Evolutionary conservation across 2,888 invertebrate species (phyloP).

Genomic region (Trachelus troglodyta): DNA sequence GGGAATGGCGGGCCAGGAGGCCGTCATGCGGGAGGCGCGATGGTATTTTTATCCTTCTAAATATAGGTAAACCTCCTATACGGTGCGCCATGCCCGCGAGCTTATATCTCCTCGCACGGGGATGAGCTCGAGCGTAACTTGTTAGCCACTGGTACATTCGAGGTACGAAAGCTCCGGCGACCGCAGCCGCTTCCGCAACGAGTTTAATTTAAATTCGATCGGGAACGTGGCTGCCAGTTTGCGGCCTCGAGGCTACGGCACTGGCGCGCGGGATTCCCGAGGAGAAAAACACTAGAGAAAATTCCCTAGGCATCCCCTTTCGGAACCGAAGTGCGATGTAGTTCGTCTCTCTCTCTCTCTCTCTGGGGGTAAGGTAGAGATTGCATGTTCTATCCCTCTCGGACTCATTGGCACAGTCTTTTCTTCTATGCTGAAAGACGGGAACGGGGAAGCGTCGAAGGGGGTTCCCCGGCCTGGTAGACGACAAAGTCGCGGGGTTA

Average conservation of each 20-base stretch:
- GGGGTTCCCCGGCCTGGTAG: neutral
- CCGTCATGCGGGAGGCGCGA: constrained; percentile 64
- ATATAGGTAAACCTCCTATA: constrained; percentile 62
- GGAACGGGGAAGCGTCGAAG: neutral
- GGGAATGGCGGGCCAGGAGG: constrained; percentile 63
- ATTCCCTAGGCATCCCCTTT: neutral
- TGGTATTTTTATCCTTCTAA: constrained; percentile 65
- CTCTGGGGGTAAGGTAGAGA: neutral
- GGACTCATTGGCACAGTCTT: too few relatives aligned
- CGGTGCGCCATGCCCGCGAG: constrained; percentile 54
- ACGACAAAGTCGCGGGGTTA: constrained; percentile 10
- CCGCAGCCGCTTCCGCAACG: constrained; percentile 8
- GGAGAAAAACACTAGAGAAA: neutral
- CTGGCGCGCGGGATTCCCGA: neutral
- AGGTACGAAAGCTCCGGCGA: neutral
- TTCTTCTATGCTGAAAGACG: neutral
- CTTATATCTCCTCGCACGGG: neutral
- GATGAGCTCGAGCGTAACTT: neutral
- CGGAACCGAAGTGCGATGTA: constrained; percentile 4
- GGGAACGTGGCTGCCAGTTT: neutral
- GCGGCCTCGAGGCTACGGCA: neutral
- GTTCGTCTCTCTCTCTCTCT: neutral
- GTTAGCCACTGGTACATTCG: neutral
- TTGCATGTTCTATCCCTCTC: too few relatives aligned
- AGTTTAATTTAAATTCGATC: constrained; percentile 43